These are phyloP conservation scores for Cyanoliseus patagonus DNA, from an alignment of 2,113 vertebrate species.

Conservation along the genomic window DNA sequence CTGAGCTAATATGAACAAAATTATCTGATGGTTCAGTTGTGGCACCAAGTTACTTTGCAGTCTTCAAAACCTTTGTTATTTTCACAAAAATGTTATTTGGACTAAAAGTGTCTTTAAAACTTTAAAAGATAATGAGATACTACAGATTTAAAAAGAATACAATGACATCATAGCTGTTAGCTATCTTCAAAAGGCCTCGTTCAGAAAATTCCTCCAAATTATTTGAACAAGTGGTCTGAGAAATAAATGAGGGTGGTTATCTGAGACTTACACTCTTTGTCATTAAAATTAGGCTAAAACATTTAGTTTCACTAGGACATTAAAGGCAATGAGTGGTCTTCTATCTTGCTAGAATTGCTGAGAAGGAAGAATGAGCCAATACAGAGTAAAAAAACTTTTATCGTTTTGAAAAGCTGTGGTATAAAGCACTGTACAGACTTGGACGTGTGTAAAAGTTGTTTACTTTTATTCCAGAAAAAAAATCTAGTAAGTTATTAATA, in stretches of 20 bases:
- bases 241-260: neutral
- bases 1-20: neutral
- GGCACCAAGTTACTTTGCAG: neutral
- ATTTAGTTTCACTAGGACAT: neutral
- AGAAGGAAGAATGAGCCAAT: neutral
- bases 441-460: neutral
- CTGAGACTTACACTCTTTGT: neutral
- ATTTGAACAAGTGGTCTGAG: neutral
- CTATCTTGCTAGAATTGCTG: neutral
- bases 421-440: neutral
- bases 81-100: neutral
- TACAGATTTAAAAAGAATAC: neutral
- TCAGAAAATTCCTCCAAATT: neutral
- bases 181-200: neutral
- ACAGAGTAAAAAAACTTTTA: neutral
- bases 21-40: neutral
- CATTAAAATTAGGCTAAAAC: neutral
- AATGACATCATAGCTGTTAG: neutral
- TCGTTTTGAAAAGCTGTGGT: neutral
- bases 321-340: neutral
- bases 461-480: neutral
- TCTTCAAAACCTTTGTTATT: neutral
- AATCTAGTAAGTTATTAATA: neutral
- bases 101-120: neutral
- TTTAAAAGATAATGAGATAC: neutral